phyloP scores from a whole-genome alignment of 2,113 vertebrate genomes.

The Alaudala cheleensis region DNA sequence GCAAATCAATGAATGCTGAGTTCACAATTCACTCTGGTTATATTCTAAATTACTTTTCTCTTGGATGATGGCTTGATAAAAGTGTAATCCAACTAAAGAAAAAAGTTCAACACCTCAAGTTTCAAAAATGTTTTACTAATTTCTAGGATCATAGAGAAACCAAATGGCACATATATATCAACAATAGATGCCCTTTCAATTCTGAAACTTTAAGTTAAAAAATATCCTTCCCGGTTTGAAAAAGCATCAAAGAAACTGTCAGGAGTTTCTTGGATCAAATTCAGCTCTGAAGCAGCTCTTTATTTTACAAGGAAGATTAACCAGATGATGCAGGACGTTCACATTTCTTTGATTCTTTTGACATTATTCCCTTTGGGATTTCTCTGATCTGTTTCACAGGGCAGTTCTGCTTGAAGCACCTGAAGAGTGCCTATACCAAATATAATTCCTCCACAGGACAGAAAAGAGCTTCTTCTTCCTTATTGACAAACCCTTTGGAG shows the following conservation, averaged over 20 bases:
- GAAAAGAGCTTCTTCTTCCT: not conserved
- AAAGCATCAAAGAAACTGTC: conserved; percentile 31
- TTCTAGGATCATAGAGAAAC: not conserved
- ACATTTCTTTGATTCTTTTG: conserved; percentile 15
- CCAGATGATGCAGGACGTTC: conserved; percentile 34
- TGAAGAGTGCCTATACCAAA: not conserved
- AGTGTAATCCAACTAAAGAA: not conserved
- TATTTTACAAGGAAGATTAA: conserved; percentile 43
- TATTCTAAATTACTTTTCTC: not conserved
- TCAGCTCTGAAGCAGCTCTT: conserved; percentile 1
- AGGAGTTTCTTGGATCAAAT: conserved; percentile 27
- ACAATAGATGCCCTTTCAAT: not conserved
- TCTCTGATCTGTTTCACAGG: conserved; percentile 7
- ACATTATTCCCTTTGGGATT: not conserved
- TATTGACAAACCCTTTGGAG: not conserved
- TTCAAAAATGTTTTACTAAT: not conserved
- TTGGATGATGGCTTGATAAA: conserved; percentile 21
- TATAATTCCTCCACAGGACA: conserved; percentile 1
- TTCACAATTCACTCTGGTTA: conserved; percentile 15
- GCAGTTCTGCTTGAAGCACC: not conserved
- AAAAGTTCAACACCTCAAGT: not conserved
- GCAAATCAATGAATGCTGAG: conserved; percentile 35
- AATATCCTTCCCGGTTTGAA: not conserved
- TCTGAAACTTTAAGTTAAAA: not conserved
- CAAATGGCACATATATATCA: not conserved